Percentiles rank a stretch among this genome's conserved stretches.
Conservation (phyloP, 1,140 invertebrate genomes). For the Drosophila subpulchrella region DNA sequence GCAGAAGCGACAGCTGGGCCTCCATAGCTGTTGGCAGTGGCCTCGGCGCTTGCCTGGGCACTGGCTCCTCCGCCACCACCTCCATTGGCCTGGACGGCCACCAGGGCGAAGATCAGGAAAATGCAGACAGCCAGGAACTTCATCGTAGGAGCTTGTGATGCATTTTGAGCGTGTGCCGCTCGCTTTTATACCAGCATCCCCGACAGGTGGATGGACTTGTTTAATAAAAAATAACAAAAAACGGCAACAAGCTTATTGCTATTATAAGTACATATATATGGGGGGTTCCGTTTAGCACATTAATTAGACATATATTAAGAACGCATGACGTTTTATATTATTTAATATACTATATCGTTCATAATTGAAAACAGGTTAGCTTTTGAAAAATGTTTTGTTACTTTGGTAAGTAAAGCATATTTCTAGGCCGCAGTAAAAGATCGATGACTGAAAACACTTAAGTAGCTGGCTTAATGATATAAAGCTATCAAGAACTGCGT, state of each 20-base stretch:
- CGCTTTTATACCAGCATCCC: slow-evolving; percentile 43
- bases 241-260: slow-evolving; percentile 1
- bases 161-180: slow-evolving; percentile 8
- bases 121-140: slow-evolving; percentile 44
- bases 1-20: slow-evolving; percentile 9
- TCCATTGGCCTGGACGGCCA: slow-evolving; percentile 20
- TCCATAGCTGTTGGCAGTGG: neutral
- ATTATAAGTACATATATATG: slow-evolving; percentile 7
- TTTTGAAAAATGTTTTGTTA: neutral
- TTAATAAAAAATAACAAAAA: neutral
- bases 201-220: slow-evolving; percentile 19
- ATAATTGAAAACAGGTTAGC: slow-evolving; percentile 27
- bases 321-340: slow-evolving; percentile 18
- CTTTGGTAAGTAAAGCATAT: slow-evolving; percentile 6
- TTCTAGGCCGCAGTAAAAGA: slow-evolving; percentile 4
- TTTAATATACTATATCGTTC: slow-evolving; percentile 18
- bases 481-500: too few relatives aligned
- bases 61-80: neutral
- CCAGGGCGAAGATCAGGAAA: slow-evolving; percentile 33
- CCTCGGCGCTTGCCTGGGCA: neutral
- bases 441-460: too few relatives aligned
- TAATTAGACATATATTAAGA: slow-evolving; percentile 39
- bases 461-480: too few relatives aligned
- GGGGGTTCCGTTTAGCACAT: slow-evolving; percentile 50
- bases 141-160: slow-evolving; percentile 39